Base-by-base conservation (phyloP, 2,797 vertebrate genomes). In the Diglossa cyanea region DNA sequence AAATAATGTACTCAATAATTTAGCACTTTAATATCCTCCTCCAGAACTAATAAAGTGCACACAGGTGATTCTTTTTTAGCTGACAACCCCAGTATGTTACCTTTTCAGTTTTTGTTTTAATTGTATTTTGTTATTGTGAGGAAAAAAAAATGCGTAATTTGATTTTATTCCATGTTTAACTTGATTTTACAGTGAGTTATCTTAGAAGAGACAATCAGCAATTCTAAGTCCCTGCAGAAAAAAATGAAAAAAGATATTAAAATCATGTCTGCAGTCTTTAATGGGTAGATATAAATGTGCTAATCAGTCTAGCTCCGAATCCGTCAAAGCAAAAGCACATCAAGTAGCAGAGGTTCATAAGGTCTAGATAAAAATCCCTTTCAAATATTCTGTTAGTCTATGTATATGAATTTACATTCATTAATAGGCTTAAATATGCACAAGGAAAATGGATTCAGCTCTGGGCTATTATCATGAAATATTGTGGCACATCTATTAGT, bases 311-410 rank as follows among this genome's bases (percentile, higher is more conserved):
- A 58, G 40, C 48, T 81, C 50, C 61, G 67, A 86, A 93, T 63
- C 21, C 63, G 78, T 94, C 79, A 93, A 95, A 89, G 81, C 68
- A 86, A 93, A 95, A 33, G 21, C 58, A 83, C 70, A 86, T 88
- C 60, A 76, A 91, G 60, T 40, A 65, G 26, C 39, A 58, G 53
- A 90, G 30, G 42, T 88, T 84, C 65, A 58, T 19, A 72, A 55
- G 55, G 35, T 73, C 51, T 63, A 51, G 93, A 95, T 95, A 93
- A 92, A 95, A 94, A 86, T 48, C 51, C 57, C 45, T 93, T 95
- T 94, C 50, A 77, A 61, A 75, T 78, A 73, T 88, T 94, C 79
- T 86, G 48, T 74, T 90, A 48, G 57, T 62, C 53, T 67, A 7
- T 45, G 30, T 51, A 58, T 75, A 50, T 65, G 48, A 70, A 80